Conservation (phyloP, 2,797 vertebrate genomes). For the Pantherophis alleghaniensis region DNA sequence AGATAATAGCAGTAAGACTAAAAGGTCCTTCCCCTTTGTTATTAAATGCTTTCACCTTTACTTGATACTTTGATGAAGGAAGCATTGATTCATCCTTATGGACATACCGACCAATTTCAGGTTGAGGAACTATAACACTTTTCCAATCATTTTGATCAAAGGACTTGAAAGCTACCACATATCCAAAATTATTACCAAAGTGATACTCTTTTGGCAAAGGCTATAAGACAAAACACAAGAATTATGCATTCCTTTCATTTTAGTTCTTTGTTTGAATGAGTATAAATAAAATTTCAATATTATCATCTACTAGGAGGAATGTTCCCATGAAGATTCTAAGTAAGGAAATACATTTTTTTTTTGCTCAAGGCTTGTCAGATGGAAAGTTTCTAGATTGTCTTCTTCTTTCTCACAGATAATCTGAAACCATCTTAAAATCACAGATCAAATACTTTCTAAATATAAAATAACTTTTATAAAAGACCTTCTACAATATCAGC, state of each 20-base stretch:
- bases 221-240: slow-evolving; percentile 67
- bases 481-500: background rate
- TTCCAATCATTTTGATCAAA: slow-evolving; percentile 81
- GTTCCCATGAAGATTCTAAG: background rate
- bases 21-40: slow-evolving; percentile 89
- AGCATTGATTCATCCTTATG: slow-evolving; percentile 87
- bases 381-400: background rate
- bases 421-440: background rate
- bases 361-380: background rate
- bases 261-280: background rate
- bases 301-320: background rate
- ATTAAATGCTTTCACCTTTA: slow-evolving; percentile 95
- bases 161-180: slow-evolving; percentile 91
- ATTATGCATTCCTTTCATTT: slow-evolving; percentile 13
- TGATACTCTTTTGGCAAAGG: slow-evolving; percentile 92
- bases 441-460: background rate
- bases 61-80: slow-evolving; percentile 85
- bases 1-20: slow-evolving; percentile 83
- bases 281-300: background rate
- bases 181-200: slow-evolving; percentile 91
- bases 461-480: background rate
- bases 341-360: background rate
- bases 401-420: background rate
- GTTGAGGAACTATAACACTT: slow-evolving; percentile 85
- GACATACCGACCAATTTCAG: slow-evolving; percentile 83